Percentiles rank a stretch among this genome's conserved stretches.
These are phyloP conservation scores for Scaptomyza pallida DNA, from an alignment of 1,140 invertebrate species.

Conservation along the genomic window DNA sequence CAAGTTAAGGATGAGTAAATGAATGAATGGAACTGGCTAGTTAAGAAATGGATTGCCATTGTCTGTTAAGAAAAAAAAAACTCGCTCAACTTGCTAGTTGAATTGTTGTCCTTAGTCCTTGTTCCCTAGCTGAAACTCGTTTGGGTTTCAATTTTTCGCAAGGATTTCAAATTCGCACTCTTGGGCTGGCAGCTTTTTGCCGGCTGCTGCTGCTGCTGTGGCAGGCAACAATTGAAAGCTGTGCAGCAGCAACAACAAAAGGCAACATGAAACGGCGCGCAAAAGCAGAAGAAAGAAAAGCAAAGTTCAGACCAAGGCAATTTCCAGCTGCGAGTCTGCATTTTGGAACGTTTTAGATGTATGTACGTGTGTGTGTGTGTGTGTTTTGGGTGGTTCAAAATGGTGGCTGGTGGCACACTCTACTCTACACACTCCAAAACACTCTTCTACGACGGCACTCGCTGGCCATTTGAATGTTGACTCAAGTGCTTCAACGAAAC, in stretches of 20 bases:
- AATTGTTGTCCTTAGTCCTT: neutral
- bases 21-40: slow-evolving; percentile 21
- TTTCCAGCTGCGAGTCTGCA: neutral
- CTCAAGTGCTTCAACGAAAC: slow-evolving; percentile 1
- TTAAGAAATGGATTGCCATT: slow-evolving; percentile 21
- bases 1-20: slow-evolving; percentile 9
- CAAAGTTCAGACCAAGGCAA: neutral
- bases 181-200: slow-evolving; percentile 13
- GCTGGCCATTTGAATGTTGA: slow-evolving; percentile 5
- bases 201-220: neutral
- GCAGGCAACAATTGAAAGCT: slow-evolving; percentile 29
- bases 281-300: neutral
- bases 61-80: slow-evolving; percentile 20
- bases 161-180: slow-evolving; percentile 64
- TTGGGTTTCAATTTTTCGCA: slow-evolving; percentile 42
- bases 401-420: slow-evolving; percentile 5
- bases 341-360: neutral
- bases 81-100: slow-evolving; percentile 29
- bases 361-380: neutral
- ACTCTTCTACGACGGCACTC: neutral
- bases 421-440: neutral
- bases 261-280: neutral
- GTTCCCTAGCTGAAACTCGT: slow-evolving; percentile 32
- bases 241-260: slow-evolving; percentile 2
- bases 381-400: slow-evolving; percentile 11